Percentiles rank a stretch among this genome's conserved stretches.
These are phyloP conservation scores for Nysson spinosus DNA, from an alignment of 2,888 invertebrate species.

Conservation along the genomic window DNA sequence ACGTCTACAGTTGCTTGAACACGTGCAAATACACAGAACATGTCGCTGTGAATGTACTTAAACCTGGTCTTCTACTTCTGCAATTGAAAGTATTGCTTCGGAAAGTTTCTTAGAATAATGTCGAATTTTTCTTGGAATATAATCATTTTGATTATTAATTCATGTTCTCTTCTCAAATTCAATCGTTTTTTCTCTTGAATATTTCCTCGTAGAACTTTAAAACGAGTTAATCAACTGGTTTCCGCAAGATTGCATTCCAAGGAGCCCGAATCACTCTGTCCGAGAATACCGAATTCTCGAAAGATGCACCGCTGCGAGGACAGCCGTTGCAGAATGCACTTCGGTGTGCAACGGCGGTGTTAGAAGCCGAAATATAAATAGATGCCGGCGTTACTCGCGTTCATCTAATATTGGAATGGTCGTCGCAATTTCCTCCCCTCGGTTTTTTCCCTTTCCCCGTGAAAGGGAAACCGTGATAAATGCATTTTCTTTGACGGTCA, in stretches of 20 bases:
- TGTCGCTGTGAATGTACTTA: too few species aligned
- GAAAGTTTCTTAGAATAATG: too few species aligned
- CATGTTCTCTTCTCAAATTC: too few species aligned
- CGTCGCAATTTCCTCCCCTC: slow-evolving; percentile 27
- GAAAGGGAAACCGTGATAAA: slow-evolving; percentile 14
- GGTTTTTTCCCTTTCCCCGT: slow-evolving; percentile 24
- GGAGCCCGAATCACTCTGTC: slow-evolving; percentile 61
- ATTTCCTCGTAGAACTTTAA: too few species aligned
- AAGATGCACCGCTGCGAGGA: slow-evolving; percentile 32
- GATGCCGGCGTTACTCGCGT: slow-evolving; percentile 47
- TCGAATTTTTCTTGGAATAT: too few species aligned
- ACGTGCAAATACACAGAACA: too few species aligned
- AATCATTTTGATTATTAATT: too few species aligned
- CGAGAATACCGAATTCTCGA: slow-evolving; percentile 60
- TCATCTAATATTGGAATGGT: slow-evolving; percentile 62
- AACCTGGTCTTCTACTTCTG: too few species aligned
- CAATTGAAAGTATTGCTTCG: too few species aligned
- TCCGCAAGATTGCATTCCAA: slow-evolving; percentile 60
- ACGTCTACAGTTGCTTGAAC: too few species aligned
- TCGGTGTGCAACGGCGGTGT: slow-evolving; percentile 39
- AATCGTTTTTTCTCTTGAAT: too few species aligned
- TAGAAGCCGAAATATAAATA: slow-evolving; percentile 61
- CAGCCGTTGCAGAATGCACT: slow-evolving; percentile 31
- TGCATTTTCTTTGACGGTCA: slow-evolving; percentile 61
- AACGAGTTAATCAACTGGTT: slow-evolving; percentile 25